A percentile compares a stretch with the other conserved stretches of the same genome.
Conservation (phyloP, 2,797 vertebrate species). For the Acrocephalus scirpaceus region DNA sequence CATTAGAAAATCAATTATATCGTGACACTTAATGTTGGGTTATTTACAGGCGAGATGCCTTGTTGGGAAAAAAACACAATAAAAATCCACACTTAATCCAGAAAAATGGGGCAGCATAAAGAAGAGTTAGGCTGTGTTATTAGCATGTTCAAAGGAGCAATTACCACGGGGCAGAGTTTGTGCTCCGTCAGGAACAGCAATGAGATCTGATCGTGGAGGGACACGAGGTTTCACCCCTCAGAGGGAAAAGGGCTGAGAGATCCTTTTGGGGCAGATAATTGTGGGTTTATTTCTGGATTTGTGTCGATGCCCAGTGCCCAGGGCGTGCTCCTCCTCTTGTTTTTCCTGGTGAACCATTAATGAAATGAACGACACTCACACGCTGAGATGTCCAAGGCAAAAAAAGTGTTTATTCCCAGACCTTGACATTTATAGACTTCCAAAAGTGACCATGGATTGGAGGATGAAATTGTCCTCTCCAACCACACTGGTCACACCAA, state of each 20-base stretch:
- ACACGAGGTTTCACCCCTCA: background rate
- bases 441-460: no score
- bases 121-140: constrained; percentile 59
- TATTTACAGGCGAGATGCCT: constrained; percentile 64
- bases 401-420: no score
- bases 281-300: background rate
- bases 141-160: constrained; percentile 52
- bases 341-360: accelerated
- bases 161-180: background rate
- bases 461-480: no score
- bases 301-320: background rate
- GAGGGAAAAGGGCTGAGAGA: background rate
- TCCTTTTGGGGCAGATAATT: background rate
- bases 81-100: constrained; percentile 63
- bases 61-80: constrained; percentile 38
- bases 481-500: no score
- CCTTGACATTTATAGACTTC: no score
- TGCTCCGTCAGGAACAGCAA: background rate
- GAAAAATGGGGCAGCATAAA: constrained; percentile 55
- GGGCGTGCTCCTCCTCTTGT: background rate
- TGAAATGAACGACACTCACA: no score
- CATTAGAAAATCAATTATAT: constrained; percentile 73
- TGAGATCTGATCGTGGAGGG: background rate
- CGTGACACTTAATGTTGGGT: constrained; percentile 64
- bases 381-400: no score